Base-by-base conservation (phyloP, 2,888 invertebrate genomes). In the Scrobipalpa atriplicella region DNA sequence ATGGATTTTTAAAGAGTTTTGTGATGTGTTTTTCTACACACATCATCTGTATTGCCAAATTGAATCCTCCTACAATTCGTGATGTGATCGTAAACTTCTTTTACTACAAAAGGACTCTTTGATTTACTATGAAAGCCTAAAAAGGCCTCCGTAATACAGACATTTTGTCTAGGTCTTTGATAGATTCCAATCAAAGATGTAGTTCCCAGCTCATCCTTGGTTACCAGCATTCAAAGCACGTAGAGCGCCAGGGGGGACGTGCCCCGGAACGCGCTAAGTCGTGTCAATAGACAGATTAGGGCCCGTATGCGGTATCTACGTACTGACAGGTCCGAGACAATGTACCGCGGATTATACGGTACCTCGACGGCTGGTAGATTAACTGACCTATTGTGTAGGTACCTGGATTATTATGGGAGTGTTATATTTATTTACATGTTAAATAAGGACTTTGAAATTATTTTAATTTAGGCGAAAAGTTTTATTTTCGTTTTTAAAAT, bases 261-360 rank as follows among this genome's bases (percentile, higher is more conserved):
- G 29, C 19, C 56, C 56, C 19, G 58, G 13, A 6, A 58, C 58
- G 58, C 29, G 41, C 54, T 66, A 21, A 52, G 18, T 11, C 13
- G 41, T 21, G 36, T 58, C 36, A 58, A 58, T 58, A 38, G 38
- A 29, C 38, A 38, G 36, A 58, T 38, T 58, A 38, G 58, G 16
- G 16, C 58, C 58, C 58, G 58, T 58, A 58, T 36, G 58, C 58
- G 7, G 13, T 7, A 38, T 39, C 52, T 54, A 29, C 39, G 56
- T 10, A 56, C 56, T 29, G 29, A 10, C 56, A 19, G 58, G 29
- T n/a, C 36, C 16, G 38, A 58, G 16, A 38, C 29, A 29, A 16
- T 38, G 58, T 47, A n/a, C 47, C 5, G n/a, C 8, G 47, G 47
- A 47, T 47, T 47, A 47, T 47, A 47, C 47, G 47, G 47, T 47